A percentile compares a stretch with the other conserved stretches of the same genome.
Evolutionary conservation across 2,888 invertebrate genomes (phyloP).

Genomic region (Pollenia labialis): DNA sequence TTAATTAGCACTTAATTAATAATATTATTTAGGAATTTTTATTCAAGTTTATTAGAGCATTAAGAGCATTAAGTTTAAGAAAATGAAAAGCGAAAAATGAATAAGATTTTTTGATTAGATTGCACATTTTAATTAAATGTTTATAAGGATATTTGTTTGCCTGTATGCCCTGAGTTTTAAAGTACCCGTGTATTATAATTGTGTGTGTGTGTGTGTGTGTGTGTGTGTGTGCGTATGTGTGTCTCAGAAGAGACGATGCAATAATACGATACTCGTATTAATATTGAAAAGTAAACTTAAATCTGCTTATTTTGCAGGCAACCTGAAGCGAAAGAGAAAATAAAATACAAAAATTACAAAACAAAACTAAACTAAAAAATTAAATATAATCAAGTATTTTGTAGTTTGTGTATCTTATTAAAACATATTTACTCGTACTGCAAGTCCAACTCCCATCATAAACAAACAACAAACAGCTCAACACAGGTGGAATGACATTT

Average conservation of each 20-base stretch:
- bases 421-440: slow-evolving; percentile 50
- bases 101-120: slow-evolving; percentile 59
- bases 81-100: slow-evolving; percentile 22
- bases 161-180: background rate
- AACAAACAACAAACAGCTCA: slow-evolving; percentile 33
- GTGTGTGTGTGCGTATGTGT: background rate
- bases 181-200: too few species aligned
- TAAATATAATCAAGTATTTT: slow-evolving; percentile 61
- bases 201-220: background rate
- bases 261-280: slow-evolving; percentile 57
- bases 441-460: slow-evolving; percentile 41
- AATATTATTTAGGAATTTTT: slow-evolving; percentile 44
- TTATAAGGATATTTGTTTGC: slow-evolving; percentile 36
- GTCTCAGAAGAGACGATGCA: slow-evolving; percentile 22
- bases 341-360: slow-evolving; percentile 6
- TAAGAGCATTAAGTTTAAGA: slow-evolving; percentile 41
- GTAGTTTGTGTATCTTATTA: slow-evolving; percentile 59
- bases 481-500: slow-evolving; percentile 75
- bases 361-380: slow-evolving; percentile 37
- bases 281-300: slow-evolving; percentile 61
- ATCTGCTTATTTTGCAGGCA: slow-evolving; percentile 51
- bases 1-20: slow-evolving; percentile 9
- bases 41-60: slow-evolving; percentile 60
- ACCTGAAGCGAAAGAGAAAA: slow-evolving; percentile 40
- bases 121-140: slow-evolving; percentile 70